Evolutionary conservation across 2,888 invertebrate species (phyloP).

Genomic region (Callimorpha dominula): DNA sequence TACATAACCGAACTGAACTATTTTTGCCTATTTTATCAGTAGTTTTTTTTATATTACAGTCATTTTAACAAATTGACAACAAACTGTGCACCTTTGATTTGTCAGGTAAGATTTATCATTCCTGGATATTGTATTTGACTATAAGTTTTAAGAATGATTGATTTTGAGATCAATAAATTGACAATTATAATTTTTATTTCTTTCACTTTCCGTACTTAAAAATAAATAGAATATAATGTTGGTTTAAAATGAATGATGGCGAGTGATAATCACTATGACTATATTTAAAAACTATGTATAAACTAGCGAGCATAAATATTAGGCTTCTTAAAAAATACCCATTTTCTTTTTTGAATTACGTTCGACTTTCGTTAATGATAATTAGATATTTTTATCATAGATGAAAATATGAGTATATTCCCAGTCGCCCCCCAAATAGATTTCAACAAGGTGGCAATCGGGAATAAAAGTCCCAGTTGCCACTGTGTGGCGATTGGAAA

Average conservation of each 20-base stretch:
- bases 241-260: too few relatives aligned
- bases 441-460: neutral
- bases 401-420: too few relatives aligned
- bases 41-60: constrained; percentile 28
- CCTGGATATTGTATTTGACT: constrained; percentile 65
- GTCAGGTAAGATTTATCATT: constrained; percentile 66
- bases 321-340: too few relatives aligned
- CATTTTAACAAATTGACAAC: constrained; percentile 36
- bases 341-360: too few relatives aligned
- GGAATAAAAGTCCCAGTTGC: neutral
- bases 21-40: neutral
- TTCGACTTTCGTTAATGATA: too few relatives aligned
- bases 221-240: too few relatives aligned
- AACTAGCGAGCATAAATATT: too few relatives aligned
- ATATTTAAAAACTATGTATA: too few relatives aligned
- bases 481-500: neutral
- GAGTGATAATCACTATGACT: too few relatives aligned
- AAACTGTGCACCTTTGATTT: constrained; percentile 45
- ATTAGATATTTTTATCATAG: too few relatives aligned
- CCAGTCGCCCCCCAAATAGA: neutral
- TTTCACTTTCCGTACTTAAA: neutral
- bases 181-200: constrained; percentile 42
- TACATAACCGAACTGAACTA: constrained; percentile 46
- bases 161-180: constrained; percentile 73
- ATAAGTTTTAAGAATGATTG: constrained; percentile 67